phyloP scores from a whole-genome alignment of 2,888 invertebrate genomes.

The Ephialtes manifestator region DNA sequence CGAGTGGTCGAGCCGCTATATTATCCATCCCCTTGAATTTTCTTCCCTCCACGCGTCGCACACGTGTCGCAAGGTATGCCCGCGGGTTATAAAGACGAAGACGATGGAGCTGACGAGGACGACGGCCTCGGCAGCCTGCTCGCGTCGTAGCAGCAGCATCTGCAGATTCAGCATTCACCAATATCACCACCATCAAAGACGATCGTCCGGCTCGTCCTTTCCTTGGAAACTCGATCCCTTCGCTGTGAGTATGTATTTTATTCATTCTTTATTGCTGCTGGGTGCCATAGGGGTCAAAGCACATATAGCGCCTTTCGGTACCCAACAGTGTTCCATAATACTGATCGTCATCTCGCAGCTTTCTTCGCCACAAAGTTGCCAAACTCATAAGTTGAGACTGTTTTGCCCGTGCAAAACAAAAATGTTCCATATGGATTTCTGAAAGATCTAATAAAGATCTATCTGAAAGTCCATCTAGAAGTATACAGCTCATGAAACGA shows the following conservation, averaged over 20 bases:
- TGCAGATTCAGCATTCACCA: slow-evolving; percentile 86
- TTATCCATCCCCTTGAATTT: slow-evolving; percentile 29
- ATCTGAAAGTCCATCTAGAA: no score
- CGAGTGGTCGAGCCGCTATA: background rate
- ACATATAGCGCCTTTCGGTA: background rate
- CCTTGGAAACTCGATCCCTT: slow-evolving; percentile 75
- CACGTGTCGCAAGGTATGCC: slow-evolving; percentile 61
- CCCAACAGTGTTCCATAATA: background rate
- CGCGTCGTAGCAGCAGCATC: slow-evolving; percentile 90
- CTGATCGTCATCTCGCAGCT: background rate
- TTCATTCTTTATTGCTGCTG: slow-evolving; percentile 1
- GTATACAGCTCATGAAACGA: no score
- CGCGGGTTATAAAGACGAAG: slow-evolving; percentile 56
- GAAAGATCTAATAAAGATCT: no score
- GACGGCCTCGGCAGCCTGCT: slow-evolving; percentile 85
- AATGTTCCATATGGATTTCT: no score
- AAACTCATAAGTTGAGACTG: background rate
- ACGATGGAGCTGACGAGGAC: slow-evolving; percentile 75
- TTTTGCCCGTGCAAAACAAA: no score
- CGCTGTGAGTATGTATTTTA: slow-evolving; percentile 70
- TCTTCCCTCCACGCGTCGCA: background rate
- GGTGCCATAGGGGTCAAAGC: background rate
- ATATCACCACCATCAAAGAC: slow-evolving; percentile 75
- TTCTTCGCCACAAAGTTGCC: background rate
- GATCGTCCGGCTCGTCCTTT: slow-evolving; percentile 75